Percentiles rank a stretch among this genome's conserved stretches.
These are phyloP conservation scores for Phoeniculus purpureus DNA, from an alignment of 2,797 vertebrate species.

Conservation along the genomic window DNA sequence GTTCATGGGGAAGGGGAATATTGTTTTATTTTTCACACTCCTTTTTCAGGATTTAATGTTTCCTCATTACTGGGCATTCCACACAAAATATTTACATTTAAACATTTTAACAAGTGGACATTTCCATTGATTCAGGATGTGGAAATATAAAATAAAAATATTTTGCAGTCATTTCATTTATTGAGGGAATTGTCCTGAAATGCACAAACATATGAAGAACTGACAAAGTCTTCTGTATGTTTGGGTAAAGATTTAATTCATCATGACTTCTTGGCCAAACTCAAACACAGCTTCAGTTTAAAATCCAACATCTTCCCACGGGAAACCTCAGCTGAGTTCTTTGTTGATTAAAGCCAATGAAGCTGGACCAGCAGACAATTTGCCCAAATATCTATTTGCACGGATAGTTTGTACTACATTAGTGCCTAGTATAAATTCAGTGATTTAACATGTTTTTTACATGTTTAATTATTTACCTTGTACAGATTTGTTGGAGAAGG, in stretches of 20 bases:
- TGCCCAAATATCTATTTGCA: constrained; percentile 32
- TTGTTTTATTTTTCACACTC: not conserved
- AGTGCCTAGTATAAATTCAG: not conserved
- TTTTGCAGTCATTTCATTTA: not conserved
- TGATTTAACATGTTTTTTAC: constrained; percentile 9
- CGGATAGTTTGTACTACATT: constrained; percentile 13
- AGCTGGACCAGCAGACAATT: constrained; percentile 23
- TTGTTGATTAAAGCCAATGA: constrained; percentile 42
- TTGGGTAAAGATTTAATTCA: not conserved
- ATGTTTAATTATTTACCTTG: not conserved
- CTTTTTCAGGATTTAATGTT: not conserved
- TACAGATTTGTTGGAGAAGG: not conserved
- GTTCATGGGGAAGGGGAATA: not conserved
- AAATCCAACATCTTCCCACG: not conserved
- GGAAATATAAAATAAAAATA: not conserved
- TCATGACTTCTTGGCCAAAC: not conserved
- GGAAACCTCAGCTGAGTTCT: constrained; percentile 19
- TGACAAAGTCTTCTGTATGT: not conserved
- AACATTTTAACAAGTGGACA: not conserved
- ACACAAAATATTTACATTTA: not conserved
- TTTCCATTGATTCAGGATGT: not conserved
- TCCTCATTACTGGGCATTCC: not conserved
- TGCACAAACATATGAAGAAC: not conserved
- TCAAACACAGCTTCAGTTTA: not conserved
- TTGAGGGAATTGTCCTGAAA: not conserved